These are phyloP conservation scores for Neuroscelio doddi DNA, from an alignment of 2,888 invertebrate species.

Conservation along the genomic window DNA sequence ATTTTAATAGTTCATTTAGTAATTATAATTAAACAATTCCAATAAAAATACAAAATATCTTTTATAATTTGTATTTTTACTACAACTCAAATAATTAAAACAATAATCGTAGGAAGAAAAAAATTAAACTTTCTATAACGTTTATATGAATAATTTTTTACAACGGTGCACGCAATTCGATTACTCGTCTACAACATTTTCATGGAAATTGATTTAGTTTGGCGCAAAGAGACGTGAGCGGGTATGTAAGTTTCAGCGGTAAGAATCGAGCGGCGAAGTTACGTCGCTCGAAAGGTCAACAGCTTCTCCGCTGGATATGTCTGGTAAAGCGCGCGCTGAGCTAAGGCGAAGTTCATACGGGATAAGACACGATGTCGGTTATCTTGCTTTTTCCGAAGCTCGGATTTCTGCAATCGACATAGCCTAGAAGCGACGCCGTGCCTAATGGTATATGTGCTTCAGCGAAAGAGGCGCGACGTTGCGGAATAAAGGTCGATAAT, in stretches of 20 bases:
- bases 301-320: slow-evolving; percentile 47
- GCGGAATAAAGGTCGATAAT: slow-evolving; percentile 45
- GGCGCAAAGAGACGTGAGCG: slow-evolving; percentile 16
- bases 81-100: too few species aligned
- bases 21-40: too few species aligned
- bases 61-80: too few species aligned
- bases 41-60: too few species aligned
- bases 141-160: too few species aligned
- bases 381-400: slow-evolving; percentile 47
- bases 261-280: slow-evolving; percentile 40
- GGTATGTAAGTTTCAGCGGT: slow-evolving; percentile 16
- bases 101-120: too few species aligned
- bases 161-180: too few species aligned
- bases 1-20: too few species aligned
- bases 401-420: slow-evolving; percentile 47
- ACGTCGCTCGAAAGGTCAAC: slow-evolving; percentile 47
- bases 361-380: slow-evolving; percentile 44
- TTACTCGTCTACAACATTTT: slow-evolving; percentile 21
- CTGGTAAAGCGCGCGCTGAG: slow-evolving; percentile 31
- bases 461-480: slow-evolving; percentile 43
- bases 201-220: slow-evolving; percentile 33
- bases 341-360: slow-evolving; percentile 48
- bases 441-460: slow-evolving; percentile 28
- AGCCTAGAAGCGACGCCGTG: slow-evolving; percentile 1
- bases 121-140: too few species aligned